Conservation (phyloP, 2,888 invertebrate species). For the Ichneumoninae sp. region DNA sequence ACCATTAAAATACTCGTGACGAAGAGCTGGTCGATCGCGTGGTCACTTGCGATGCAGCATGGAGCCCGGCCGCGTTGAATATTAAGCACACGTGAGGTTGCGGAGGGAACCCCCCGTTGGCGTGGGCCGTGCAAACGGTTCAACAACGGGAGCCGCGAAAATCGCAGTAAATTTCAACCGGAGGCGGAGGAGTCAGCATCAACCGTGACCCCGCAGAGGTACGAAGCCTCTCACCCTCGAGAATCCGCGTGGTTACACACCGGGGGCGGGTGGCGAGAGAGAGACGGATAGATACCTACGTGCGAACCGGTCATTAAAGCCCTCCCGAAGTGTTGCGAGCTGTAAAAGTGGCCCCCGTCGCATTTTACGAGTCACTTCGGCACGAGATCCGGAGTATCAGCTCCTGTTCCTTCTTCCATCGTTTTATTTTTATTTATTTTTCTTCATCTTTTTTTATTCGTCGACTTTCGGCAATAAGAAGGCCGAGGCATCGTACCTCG, state of each 20-base stretch:
- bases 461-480: conserved; percentile 19
- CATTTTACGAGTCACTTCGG: conserved; percentile 42
- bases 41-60: conserved; percentile 63
- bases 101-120: conserved; percentile 34
- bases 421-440: background rate
- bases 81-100: conserved; percentile 70
- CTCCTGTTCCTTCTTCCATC: background rate
- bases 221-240: conserved; percentile 35
- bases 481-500: conserved; percentile 25
- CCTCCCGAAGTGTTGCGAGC: conserved; percentile 36
- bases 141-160: conserved; percentile 52
- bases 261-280: background rate
- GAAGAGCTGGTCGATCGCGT: conserved; percentile 52
- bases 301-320: conserved; percentile 63
- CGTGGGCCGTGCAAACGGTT: conserved; percentile 35
- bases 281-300: conserved; percentile 35
- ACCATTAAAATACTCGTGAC: conserved; percentile 17
- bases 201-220: conserved; percentile 27
- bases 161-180: conserved; percentile 63
- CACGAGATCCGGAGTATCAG: conserved; percentile 32
- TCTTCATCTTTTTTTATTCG: background rate
- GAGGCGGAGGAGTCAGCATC: conserved; percentile 26
- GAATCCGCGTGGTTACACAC: conserved; percentile 46
- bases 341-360: conserved; percentile 50
- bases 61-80: conserved; percentile 58